Conservation (phyloP, 1,140 invertebrate species). For the Pygmarrhopalites habei region DNA sequence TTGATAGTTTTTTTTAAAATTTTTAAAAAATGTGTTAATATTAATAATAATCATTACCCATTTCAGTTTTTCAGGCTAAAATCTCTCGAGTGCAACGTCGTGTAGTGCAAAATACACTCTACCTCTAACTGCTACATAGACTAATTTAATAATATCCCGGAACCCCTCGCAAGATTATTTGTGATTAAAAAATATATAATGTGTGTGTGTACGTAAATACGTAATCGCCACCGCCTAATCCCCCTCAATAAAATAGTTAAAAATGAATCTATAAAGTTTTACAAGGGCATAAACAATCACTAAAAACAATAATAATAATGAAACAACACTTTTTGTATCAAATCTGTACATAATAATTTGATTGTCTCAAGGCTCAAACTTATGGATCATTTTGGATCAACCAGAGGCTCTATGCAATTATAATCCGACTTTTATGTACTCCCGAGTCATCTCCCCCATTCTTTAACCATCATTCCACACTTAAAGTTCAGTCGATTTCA, state of each 20-base stretch:
- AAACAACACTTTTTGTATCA: background rate
- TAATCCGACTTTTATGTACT: background rate
- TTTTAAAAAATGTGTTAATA: background rate
- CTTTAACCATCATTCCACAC: background rate
- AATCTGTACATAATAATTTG: slow-evolving; percentile 12
- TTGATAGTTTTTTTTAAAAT: background rate
- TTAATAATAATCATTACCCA: background rate
- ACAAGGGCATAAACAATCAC: background rate
- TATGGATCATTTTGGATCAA: background rate
- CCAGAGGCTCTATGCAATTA: background rate
- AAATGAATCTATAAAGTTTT: background rate
- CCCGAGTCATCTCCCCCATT: background rate
- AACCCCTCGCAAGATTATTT: background rate
- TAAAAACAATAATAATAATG: background rate
- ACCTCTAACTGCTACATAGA: no score
- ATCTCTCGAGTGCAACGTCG: slow-evolving; percentile 21
- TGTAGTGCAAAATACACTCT: background rate
- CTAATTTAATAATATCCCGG: background rate
- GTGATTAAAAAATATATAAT: slow-evolving; percentile 6
- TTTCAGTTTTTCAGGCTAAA: slow-evolving; percentile 20
- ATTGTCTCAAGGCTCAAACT: slow-evolving; percentile 1
- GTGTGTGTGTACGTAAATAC: background rate
- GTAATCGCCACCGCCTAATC: background rate
- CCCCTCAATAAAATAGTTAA: background rate
- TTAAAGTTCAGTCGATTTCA: background rate